These are phyloP conservation scores for Drosophila atroscutellata DNA, from an alignment of 2,888 invertebrate species.

Conservation along the genomic window DNA sequence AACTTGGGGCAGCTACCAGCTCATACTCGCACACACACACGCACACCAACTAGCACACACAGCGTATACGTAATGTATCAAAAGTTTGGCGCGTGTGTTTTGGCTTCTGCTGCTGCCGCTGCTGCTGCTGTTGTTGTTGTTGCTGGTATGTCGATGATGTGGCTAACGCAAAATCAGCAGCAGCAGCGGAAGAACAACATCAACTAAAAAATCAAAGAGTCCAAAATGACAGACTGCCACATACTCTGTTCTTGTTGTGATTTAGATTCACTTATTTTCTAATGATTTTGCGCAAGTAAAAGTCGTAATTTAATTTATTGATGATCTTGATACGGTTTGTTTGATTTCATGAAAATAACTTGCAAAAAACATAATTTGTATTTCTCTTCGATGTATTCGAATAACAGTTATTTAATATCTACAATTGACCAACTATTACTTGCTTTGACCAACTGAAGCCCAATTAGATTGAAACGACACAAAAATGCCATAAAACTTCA, in stretches of 20 bases:
- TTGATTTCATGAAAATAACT: neutral
- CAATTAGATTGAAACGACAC: neutral
- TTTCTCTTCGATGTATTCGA: neutral
- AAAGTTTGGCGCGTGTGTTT: conserved; percentile 47
- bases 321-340: neutral
- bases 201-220: conserved; percentile 11
- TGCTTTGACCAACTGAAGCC: neutral
- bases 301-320: neutral
- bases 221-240: neutral
- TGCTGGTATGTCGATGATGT: conserved; percentile 44
- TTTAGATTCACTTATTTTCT: neutral
- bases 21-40: conserved; percentile 14
- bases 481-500: conserved; percentile 1
- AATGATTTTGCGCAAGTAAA: neutral
- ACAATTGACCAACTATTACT: neutral
- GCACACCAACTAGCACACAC: conserved; percentile 16
- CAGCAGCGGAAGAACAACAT: conserved; percentile 37
- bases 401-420: neutral
- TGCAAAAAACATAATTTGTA: neutral
- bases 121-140: conserved; percentile 16
- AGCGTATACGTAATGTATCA: conserved; percentile 69
- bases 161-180: conserved; percentile 13
- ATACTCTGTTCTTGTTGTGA: conserved; percentile 3
- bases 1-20: conserved; percentile 14
- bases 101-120: conserved; percentile 2